These are phyloP conservation scores for Muscicapa adusta DNA, from an alignment of 2,113 vertebrate species.

Conservation along the genomic window DNA sequence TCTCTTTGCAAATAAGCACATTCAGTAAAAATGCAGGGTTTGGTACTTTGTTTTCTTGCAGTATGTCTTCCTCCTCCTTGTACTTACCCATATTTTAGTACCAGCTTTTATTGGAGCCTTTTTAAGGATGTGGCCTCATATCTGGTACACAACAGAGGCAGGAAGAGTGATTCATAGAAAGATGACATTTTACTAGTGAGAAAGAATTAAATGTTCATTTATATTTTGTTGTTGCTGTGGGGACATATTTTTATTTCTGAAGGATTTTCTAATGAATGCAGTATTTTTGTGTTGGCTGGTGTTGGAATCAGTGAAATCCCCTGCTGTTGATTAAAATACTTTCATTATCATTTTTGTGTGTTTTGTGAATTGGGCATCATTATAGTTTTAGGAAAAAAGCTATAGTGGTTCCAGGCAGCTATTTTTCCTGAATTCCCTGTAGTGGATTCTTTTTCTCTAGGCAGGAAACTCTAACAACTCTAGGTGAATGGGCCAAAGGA, in stretches of 20 bases:
- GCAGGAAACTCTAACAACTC: slow-evolving; percentile 57
- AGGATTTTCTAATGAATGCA: background rate
- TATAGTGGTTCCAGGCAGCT: slow-evolving; percentile 16
- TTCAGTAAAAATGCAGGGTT: background rate
- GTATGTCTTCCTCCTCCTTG: background rate
- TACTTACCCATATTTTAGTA: background rate
- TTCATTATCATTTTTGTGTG: background rate
- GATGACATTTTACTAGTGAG: background rate
- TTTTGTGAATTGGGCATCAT: background rate
- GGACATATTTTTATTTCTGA: background rate
- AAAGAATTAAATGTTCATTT: background rate
- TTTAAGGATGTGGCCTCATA: background rate
- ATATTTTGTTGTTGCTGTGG: background rate
- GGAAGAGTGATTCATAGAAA: background rate
- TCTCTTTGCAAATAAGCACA: background rate
- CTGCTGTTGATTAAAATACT: background rate
- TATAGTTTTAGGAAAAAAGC: slow-evolving; percentile 3
- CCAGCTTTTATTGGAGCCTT: background rate
- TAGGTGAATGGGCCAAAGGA: slow-evolving; percentile 53
- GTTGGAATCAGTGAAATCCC: background rate
- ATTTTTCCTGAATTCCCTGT: slow-evolving; percentile 50
- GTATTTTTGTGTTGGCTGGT: background rate
- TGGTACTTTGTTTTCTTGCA: background rate
- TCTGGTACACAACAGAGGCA: background rate
- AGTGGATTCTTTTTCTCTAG: slow-evolving; percentile 50